phyloP scores from a whole-genome alignment of 1,140 invertebrate species.

The Anagrus nilaparvatae region DNA sequence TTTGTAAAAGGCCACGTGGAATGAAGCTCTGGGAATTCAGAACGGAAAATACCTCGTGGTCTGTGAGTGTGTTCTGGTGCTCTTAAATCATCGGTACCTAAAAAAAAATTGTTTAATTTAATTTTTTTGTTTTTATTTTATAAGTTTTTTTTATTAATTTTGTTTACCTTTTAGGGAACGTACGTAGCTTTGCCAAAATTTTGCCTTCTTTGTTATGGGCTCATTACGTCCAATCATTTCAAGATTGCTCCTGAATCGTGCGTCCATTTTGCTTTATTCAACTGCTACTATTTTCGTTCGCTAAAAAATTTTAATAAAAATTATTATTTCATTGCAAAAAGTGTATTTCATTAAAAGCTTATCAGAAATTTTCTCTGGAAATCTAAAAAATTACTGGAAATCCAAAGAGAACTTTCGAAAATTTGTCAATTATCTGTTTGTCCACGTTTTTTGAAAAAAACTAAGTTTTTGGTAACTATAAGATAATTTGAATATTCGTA shows the following conservation, averaged over 20 bases:
- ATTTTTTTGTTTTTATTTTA: slow-evolving; percentile 21
- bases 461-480: too few species aligned
- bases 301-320: too few species aligned
- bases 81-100: slow-evolving; percentile 81
- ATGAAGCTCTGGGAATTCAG: slow-evolving; percentile 52
- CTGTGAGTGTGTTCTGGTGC: slow-evolving; percentile 66
- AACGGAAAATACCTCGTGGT: slow-evolving; percentile 58
- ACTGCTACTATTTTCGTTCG: slow-evolving; percentile 52
- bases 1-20: slow-evolving; percentile 58
- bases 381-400: too few species aligned
- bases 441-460: too few species aligned
- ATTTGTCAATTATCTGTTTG: too few species aligned
- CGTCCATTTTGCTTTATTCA: slow-evolving; percentile 53
- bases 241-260: slow-evolving; percentile 81
- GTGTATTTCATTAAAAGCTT: too few species aligned
- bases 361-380: too few species aligned
- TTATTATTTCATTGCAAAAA: too few species aligned
- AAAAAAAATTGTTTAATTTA: slow-evolving; percentile 17
- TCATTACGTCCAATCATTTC: slow-evolving; percentile 88
- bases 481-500: too few species aligned
- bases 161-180: slow-evolving; percentile 75
- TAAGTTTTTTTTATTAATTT: slow-evolving; percentile 27
- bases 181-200: slow-evolving; percentile 86
- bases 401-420: too few species aligned
- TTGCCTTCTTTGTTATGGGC: slow-evolving; percentile 81